These are phyloP conservation scores for Pogonocichla stellata DNA, from an alignment of 2,113 vertebrate species.

Conservation along the genomic window DNA sequence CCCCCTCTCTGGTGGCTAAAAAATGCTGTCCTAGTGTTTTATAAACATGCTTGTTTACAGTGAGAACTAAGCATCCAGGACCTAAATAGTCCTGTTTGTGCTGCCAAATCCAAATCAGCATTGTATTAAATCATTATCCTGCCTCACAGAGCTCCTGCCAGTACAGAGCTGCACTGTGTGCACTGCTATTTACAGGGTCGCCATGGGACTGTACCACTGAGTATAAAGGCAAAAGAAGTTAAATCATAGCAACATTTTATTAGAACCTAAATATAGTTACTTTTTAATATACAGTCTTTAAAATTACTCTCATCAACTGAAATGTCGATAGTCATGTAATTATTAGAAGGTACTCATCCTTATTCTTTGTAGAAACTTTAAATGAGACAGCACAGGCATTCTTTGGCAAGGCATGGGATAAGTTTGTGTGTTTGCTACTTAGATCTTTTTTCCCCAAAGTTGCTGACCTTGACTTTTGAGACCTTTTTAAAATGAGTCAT, in stretches of 20 bases:
- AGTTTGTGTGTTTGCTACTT: background rate
- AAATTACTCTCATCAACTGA: background rate
- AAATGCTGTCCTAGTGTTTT: background rate
- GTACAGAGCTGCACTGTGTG: background rate
- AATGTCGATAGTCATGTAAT: background rate
- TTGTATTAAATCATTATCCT: background rate
- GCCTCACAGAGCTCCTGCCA: background rate
- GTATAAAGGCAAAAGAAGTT: background rate
- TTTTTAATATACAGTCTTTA: background rate
- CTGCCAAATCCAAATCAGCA: background rate
- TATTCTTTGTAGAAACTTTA: background rate
- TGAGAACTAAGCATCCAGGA: background rate
- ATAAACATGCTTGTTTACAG: background rate
- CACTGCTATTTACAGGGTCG: background rate
- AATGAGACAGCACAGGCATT: background rate
- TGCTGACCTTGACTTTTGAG: background rate
- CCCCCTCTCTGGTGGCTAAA: rapidly evolving
- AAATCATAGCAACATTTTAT: background rate
- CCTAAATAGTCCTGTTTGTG: background rate
- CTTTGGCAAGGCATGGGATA: rapidly evolving
- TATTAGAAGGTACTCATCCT: background rate
- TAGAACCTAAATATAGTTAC: background rate
- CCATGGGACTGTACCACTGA: background rate
- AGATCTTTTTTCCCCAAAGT: too few species aligned
- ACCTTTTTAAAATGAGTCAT: background rate